phyloP scores from a whole-genome alignment of 2,113 vertebrate genomes.

The Cichladusa arquata region DNA sequence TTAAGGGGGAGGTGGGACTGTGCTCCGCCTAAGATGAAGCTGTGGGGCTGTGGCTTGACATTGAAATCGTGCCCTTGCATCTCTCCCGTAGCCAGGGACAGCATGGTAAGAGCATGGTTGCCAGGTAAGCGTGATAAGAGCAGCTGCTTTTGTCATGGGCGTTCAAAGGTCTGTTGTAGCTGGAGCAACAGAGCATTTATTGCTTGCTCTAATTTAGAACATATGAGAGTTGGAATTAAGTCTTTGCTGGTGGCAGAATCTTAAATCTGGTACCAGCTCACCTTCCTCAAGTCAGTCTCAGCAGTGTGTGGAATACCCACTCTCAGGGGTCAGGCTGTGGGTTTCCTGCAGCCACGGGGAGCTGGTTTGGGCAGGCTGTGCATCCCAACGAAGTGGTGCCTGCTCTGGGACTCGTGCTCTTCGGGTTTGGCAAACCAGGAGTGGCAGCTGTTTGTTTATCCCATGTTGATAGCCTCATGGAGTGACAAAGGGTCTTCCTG shows the following conservation, averaged over 20 bases:
- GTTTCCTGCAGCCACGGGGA: background rate
- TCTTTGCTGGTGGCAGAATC: background rate
- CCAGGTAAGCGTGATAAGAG: background rate
- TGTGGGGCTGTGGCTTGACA: background rate
- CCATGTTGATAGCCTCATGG: accelerated
- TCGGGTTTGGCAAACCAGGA: background rate
- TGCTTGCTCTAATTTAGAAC: background rate
- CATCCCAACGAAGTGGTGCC: background rate
- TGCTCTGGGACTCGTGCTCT: background rate
- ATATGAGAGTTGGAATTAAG: background rate
- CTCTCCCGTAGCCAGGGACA: background rate
- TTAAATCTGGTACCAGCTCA: background rate
- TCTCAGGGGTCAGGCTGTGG: background rate
- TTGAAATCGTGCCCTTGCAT: background rate
- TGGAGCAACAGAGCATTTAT: background rate
- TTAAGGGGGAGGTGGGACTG: background rate
- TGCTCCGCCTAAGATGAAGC: background rate
- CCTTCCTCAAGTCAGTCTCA: background rate
- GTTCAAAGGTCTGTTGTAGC: background rate
- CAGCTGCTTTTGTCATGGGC: background rate
- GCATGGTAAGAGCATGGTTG: too few relatives aligned
- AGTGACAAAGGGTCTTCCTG: accelerated
- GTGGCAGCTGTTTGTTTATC: background rate
- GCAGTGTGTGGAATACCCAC: accelerated
- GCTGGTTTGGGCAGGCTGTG: background rate